These are phyloP conservation scores for Acrobasis repandana DNA, from an alignment of 2,888 invertebrate genomes.

Conservation along the genomic window DNA sequence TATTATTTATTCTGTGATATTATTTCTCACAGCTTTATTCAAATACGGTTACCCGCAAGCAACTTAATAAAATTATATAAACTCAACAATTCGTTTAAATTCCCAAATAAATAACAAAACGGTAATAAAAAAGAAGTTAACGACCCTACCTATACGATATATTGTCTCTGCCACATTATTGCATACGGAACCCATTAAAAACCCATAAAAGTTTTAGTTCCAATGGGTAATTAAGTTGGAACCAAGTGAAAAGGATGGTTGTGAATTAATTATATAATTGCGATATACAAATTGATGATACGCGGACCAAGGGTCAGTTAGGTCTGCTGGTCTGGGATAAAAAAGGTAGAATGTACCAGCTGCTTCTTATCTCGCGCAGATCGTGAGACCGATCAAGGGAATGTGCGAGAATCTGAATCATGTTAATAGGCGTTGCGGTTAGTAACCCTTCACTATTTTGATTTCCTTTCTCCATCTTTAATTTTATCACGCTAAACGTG, in stretches of 20 bases:
- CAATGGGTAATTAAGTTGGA: conserved; percentile 11
- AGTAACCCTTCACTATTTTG: too few relatives aligned
- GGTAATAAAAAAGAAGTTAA: conserved; percentile 11
- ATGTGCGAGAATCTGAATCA: too few relatives aligned
- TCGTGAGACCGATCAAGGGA: too few relatives aligned
- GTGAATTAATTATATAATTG: conserved; percentile 9
- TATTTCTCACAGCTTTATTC: not conserved
- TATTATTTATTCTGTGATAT: too few relatives aligned
- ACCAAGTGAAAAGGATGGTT: conserved; percentile 4
- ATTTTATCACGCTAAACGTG: too few relatives aligned
- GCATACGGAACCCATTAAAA: conserved; percentile 18
- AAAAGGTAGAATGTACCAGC: too few relatives aligned
- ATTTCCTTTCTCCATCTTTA: too few relatives aligned
- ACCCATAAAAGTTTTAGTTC: conserved; percentile 4
- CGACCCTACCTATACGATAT: conserved; percentile 11
- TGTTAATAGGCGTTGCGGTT: too few relatives aligned
- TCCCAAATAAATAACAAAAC: conserved; percentile 17
- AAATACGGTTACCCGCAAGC: not conserved
- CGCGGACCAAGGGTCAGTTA: not conserved
- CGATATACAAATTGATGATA: conserved; percentile 8
- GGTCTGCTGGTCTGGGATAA: too few relatives aligned
- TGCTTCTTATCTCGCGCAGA: too few relatives aligned
- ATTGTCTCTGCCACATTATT: conserved; percentile 10
- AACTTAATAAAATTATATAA: conserved; percentile 10
- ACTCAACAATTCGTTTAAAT: conserved; percentile 13